Conservation (phyloP, 2,797 vertebrate genomes). For the Molossus alvarezi region DNA sequence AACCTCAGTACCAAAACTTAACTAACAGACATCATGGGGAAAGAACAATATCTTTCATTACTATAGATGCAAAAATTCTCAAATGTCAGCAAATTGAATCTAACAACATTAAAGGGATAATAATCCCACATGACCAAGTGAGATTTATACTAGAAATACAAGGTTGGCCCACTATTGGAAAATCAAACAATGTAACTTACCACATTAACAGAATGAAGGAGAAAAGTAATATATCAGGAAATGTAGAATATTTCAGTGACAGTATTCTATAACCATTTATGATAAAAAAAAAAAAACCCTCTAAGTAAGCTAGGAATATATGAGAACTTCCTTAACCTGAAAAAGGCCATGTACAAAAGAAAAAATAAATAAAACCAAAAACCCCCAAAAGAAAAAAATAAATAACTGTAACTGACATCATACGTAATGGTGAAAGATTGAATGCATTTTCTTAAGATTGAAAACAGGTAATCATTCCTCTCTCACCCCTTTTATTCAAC, state of each 20-base stretch:
- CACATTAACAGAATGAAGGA: slow-evolving; percentile 6
- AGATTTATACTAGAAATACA: background rate
- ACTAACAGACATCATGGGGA: background rate
- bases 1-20: background rate
- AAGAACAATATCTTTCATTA: background rate
- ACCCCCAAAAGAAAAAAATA: too few relatives aligned
- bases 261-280: background rate
- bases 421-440: background rate
- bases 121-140: background rate
- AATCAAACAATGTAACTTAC: slow-evolving; percentile 13
- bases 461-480: background rate
- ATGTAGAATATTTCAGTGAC: background rate
- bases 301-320: background rate
- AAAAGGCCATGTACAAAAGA: background rate
- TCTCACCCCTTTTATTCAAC: too few relatives aligned
- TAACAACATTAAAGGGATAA: slow-evolving; percentile 30
- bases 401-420: background rate
- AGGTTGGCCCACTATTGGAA: background rate
- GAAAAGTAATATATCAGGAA: background rate
- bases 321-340: background rate
- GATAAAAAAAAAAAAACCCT: background rate
- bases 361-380: background rate
- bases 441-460: slow-evolving; percentile 3
- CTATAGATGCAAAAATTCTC: background rate
- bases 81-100: slow-evolving; percentile 25